Evolutionary conservation across 2,888 invertebrate species (phyloP), one percentile per base, ranked within the genome.

Genomic region (Anodontia alba): DNA sequence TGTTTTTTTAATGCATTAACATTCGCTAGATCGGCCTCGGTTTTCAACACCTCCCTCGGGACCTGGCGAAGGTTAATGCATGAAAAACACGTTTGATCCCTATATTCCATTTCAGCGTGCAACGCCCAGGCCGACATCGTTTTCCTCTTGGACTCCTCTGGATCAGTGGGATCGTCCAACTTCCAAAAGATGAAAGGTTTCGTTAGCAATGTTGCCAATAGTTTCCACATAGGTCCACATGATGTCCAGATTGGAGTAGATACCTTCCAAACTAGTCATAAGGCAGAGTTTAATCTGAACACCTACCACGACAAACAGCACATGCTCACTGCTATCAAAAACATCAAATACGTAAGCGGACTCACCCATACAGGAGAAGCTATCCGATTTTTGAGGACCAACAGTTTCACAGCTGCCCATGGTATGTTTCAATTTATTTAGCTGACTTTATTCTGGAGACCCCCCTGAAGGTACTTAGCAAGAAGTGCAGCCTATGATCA

Each of bases 101-200:
- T n/a, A n/a, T n/a, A n/a, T n/a, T n/a, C n/a, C n/a, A n/a, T 78
- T 80, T 8, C 83, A 81, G 88, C 76, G 29, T 91, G 90, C 79
- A 88, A 87, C 0, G 90, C 88, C 15, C 82, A 88, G 78, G 91
- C 91, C n/a, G 91, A 91, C 66, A 90, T 91, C 57, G 89, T 91
- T 23, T 91, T 91, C 83, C 83, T 91, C 17, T 80, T 91, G 76
- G 91, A 91, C 51, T 88, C 90, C 20, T 91, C 91, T 10, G 91
- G 91, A 17, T 90, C 90, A 67, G 91, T 91, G 5, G 89, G 89
- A 1, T 74, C 84, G 0, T n/a, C 72, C 54, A 90, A 91, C 84
- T 91, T 90, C 87, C 66, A 88, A 71, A 91, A 90, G 76, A 90
- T 90, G 87, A 73, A 87, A 57, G 69, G 66, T 8, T 91, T 91